These are phyloP conservation scores for Dinoponera quadriceps DNA, from an alignment of 1,140 invertebrate genomes.

Conservation along the genomic window DNA sequence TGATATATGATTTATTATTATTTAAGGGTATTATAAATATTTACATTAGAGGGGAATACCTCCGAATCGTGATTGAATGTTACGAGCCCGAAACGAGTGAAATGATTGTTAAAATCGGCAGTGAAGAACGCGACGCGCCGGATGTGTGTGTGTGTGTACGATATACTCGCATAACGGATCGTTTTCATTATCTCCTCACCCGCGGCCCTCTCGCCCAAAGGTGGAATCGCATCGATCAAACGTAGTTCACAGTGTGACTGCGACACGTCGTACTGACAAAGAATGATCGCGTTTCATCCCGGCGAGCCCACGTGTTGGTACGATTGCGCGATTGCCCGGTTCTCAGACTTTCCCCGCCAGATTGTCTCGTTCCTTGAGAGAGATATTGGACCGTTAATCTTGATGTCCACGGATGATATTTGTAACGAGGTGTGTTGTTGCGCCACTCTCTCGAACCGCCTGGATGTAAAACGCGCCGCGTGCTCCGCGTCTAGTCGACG, in stretches of 20 bases:
- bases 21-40: no score
- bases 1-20: no score
- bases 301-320: constrained; percentile 66
- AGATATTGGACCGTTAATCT: constrained; percentile 52
- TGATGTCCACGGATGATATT: constrained; percentile 25
- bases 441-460: constrained; percentile 5
- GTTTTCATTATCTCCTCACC: constrained; percentile 73
- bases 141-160: constrained; percentile 30
- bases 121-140: constrained; percentile 22
- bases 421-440: constrained; percentile 9
- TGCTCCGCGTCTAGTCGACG: not conserved
- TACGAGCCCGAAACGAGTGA: no score
- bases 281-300: constrained; percentile 73
- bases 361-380: constrained; percentile 20
- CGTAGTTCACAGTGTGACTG: constrained; percentile 65
- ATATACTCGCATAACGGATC: constrained; percentile 71
- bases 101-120: constrained; percentile 35
- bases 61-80: no score
- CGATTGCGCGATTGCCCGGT: constrained; percentile 35
- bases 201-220: constrained; percentile 29
- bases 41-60: no score
- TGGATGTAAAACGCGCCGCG: constrained; percentile 8
- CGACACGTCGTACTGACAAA: constrained; percentile 79
- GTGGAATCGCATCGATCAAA: constrained; percentile 76
- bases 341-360: constrained; percentile 50